Percentiles rank a stretch among this genome's conserved stretches.
These are phyloP conservation scores for Drosophila birchii DNA, from an alignment of 2,888 invertebrate species.

Conservation along the genomic window DNA sequence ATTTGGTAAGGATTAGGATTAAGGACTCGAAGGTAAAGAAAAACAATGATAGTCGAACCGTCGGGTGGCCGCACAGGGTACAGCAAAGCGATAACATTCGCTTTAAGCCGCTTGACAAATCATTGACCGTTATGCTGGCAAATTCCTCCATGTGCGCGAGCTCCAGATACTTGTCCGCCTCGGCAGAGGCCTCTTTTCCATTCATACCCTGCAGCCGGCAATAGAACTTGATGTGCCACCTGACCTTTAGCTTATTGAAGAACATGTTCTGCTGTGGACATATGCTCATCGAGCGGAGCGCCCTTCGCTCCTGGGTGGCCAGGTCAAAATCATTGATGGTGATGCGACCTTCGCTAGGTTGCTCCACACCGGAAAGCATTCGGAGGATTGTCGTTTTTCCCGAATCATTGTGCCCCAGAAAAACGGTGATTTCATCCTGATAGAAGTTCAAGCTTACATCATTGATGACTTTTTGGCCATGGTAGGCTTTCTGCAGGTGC, in stretches of 20 bases:
- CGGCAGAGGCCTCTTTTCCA: slow-evolving; percentile 85
- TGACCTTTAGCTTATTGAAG: slow-evolving; percentile 91
- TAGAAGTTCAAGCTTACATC: slow-evolving; percentile 91
- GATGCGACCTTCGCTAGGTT: slow-evolving; percentile 88
- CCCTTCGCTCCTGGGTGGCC: slow-evolving; percentile 86
- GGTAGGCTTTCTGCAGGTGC: slow-evolving; percentile 87
- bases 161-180: slow-evolving; percentile 87
- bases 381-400: slow-evolving; percentile 96
- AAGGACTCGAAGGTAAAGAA: too few relatives aligned
- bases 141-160: slow-evolving; percentile 88
- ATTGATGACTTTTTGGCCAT: slow-evolving; percentile 86
- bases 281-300: slow-evolving; percentile 89
- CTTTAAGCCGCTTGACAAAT: slow-evolving; percentile 90
- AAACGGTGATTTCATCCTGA: slow-evolving; percentile 93
- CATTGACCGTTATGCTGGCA: slow-evolving; percentile 86
- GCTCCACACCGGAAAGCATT: slow-evolving; percentile 92
- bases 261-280: slow-evolving; percentile 94
- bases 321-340: slow-evolving; percentile 89
- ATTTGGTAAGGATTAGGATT: background rate
- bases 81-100: slow-evolving; percentile 90
- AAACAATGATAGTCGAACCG: slow-evolving; percentile 62
- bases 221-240: slow-evolving; percentile 92
- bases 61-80: slow-evolving; percentile 89
- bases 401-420: slow-evolving; percentile 91
- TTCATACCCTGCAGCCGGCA: slow-evolving; percentile 88